Conservation (phyloP, 1,140 invertebrate genomes). For the Homarus americanus region DNA sequence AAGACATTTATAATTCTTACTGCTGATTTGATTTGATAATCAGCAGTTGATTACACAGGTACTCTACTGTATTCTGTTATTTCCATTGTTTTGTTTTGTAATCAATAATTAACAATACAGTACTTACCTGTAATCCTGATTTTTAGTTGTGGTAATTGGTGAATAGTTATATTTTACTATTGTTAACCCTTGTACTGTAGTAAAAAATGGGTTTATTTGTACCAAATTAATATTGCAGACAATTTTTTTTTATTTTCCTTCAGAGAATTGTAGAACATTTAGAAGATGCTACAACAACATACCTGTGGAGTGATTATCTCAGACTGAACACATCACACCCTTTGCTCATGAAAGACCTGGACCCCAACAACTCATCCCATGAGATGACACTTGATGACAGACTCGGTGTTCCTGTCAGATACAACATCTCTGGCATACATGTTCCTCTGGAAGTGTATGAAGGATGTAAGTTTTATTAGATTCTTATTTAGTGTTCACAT, state of each 20-base stretch:
- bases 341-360: conserved; percentile 59
- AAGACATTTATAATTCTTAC: no score
- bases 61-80: no score
- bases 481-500: background rate
- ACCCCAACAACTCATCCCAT: conserved; percentile 30
- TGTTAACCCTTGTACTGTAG: no score
- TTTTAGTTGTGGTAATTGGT: no score
- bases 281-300: conserved; percentile 42
- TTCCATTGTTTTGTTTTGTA: no score
- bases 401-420: conserved; percentile 29
- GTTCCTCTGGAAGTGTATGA: conserved; percentile 56
- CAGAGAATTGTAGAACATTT: conserved; percentile 58
- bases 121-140: no score
- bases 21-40: no score
- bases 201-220: no score
- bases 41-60: no score
- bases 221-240: no score
- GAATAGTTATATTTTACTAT: no score
- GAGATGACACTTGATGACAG: conserved; percentile 20
- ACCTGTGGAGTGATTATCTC: conserved; percentile 50
- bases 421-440: conserved; percentile 56
- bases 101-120: no score
- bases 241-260: background rate
- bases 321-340: conserved; percentile 44
- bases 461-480: conserved; percentile 48